Percentiles rank a stretch among this genome's conserved stretches.
These are phyloP conservation scores for Megaustenia siamemsis DNA, from an alignment of 2,888 invertebrate genomes.

Conservation along the genomic window DNA sequence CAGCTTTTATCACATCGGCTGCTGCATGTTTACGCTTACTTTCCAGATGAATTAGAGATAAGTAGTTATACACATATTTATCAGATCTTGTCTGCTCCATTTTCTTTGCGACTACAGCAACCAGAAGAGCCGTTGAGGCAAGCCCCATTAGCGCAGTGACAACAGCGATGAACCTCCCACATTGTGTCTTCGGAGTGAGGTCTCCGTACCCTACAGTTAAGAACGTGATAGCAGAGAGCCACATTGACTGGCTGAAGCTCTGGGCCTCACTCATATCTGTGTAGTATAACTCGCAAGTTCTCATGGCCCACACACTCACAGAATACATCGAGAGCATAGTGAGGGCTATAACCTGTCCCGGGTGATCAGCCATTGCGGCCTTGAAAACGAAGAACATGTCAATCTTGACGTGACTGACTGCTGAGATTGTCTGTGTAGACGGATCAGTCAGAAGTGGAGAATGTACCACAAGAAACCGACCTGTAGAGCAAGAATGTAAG, in stretches of 20 bases:
- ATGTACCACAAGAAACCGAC: conserved; percentile 69
- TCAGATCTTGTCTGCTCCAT: conserved; percentile 71
- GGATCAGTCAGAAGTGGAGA: conserved; percentile 70
- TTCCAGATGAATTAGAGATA: conserved; percentile 69
- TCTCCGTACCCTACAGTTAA: conserved; percentile 74
- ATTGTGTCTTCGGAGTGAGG: conserved; percentile 69
- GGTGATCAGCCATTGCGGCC: conserved; percentile 69
- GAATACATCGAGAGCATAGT: conserved; percentile 70
- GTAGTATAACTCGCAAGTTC: conserved; percentile 74
- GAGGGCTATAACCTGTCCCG: conserved; percentile 63
- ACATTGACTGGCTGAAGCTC: conserved; percentile 71
- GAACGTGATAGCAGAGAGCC: conserved; percentile 73
- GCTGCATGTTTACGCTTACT: conserved; percentile 66
- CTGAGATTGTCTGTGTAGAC: conserved; percentile 70
- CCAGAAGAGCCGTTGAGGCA: conserved; percentile 70
- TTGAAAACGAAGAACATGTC: conserved; percentile 73
- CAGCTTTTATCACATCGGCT: conserved; percentile 69
- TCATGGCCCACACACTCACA: conserved; percentile 72
- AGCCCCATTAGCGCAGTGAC: conserved; percentile 71
- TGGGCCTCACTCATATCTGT: conserved; percentile 59
- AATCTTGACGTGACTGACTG: conserved; percentile 72
- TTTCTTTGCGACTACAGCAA: conserved; percentile 70
- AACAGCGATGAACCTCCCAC: conserved; percentile 72
- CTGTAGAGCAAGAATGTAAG: conserved; percentile 30
- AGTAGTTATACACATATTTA: conserved; percentile 72